Evolutionary conservation across 2,113 vertebrate genomes (phyloP), one percentile per base, ranked within the genome.

Genomic region (Motacilla alba): DNA sequence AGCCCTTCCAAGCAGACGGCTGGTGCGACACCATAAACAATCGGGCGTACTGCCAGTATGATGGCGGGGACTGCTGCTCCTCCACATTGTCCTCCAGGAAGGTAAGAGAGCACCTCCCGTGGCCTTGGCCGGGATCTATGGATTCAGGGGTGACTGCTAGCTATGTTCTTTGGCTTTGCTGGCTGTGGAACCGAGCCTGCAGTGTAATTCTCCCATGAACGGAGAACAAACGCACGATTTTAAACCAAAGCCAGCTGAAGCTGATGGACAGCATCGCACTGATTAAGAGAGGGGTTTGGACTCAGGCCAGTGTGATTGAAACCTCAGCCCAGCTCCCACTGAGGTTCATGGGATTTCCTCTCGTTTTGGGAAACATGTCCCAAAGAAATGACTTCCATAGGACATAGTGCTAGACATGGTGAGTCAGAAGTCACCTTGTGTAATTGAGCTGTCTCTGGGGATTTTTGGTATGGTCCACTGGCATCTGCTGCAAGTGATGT

Each of bases 1-100:
- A 99, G 99, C 99, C 99, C 80, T 99, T 99, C 93, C 99, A 98
- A 96, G 99, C 98, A 37, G 99, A 99, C 3, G 99, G 99, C 63
- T 99, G 99, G 99, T 99, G 99, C 44, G 99, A 99, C 95, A 99
- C 99, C 59, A 99, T 99, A 97, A 99, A 99, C 97, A 99, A 99
- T 96, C 96, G 99, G 53, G 99, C 99, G 0, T 99, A 99, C 96
- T 99, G 99, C 97, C 98, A 98, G 94, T 99, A 99, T 2, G 99
- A 99, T 0, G 99, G 99, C 56, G 99, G 99, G 70, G 99, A 99
- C 97, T 99, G 99, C 98, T 99, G 99, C 95, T 98, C 99, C 18
- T 99, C 99, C 68, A 99, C 99, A 0, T 98, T 99, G 55, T 99
- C 99, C 91, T 99, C 99, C 81, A 98, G 96, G 96, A 99, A 99